Evolutionary conservation across 2,113 vertebrate genomes (phyloP), one percentile per base, ranked within the genome.

Genomic region (Eolophus roseicapilla): DNA sequence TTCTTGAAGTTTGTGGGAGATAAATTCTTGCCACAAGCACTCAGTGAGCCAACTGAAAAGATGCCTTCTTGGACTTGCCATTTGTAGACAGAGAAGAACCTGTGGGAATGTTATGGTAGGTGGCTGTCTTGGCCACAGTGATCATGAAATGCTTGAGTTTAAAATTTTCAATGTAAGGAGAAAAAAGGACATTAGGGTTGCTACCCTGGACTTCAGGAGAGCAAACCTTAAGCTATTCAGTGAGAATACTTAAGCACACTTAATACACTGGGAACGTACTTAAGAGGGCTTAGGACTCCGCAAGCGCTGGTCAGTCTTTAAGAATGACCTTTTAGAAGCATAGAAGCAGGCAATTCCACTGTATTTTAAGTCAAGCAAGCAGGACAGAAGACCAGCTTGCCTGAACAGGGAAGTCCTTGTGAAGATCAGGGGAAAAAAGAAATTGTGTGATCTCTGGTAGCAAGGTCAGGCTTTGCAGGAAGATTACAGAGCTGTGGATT

Each of bases 291-390:
- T 49, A 81, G 35, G 13, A 49, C 17, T 74, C n/a, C 7, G 33
- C 35, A 27, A 17, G 6, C 21, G 20, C 17, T 64, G 13, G 16
- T 29, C 16, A 55, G 24, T 43, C 59, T 50, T 64, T 21, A 41
- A 25, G n/a, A 71, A 55, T 63, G 28, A n/a, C 9, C 31, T 46
- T 24, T 33, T 39, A 35, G 31, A 65, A 43, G 11, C 43, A 47
- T 0, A 0, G 21, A 9, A 57, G 3, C 17, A 43, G 37, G 17
- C 4, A 50, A 50, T 44, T 43, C 11, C 50, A 50, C 31, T 50
- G 14, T 24, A 17, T 28, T 27, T 41, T 41, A 41, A 41, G 41
- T 62, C n/a, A 62, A 53, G 20, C 2, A 70, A 15, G 9, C 0
- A 3, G 5, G 25, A 11, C 6, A 47, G 79, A 69, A 41, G 9